Evolutionary conservation across 2,113 vertebrate genomes (phyloP), one percentile per base, ranked within the genome.

Genomic region (Megaceryle maxima): DNA sequence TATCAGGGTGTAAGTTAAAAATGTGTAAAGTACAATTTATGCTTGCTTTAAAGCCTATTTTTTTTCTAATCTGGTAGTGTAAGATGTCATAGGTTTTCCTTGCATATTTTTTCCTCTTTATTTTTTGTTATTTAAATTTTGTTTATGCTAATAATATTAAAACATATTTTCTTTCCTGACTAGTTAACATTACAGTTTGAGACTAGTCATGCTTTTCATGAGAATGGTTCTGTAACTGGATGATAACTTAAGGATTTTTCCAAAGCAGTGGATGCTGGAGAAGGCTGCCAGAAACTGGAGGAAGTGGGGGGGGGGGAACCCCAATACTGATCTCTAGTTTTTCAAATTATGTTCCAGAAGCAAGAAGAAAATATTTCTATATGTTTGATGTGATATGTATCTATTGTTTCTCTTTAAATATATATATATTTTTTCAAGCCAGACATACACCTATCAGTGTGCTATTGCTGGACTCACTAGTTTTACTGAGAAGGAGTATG

Each of bases 171-270:
- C 6, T 11, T 89, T 80, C 22, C 80, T n/a, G 19, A 68, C 22
- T 79, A 43, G 25, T 60, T 78, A 41, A 28, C 15, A 5, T 55
- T 59, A 33, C 15, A 37, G 8, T 55, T 22, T 63, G 41, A 63
- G 41, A 68, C 22, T 17, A 56, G 26, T 37, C 18, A 14, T 80
- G 14, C 19, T 70, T 57, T 94, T 64, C 67, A 96, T 95, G 90
- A 67, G 85, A 63, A 76, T 25, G 96, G 37, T 88, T 95, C 53
- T 85, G 55, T 84, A 93, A 95, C 59, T 13, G 72, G 81, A 60
- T 90, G 24, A 51, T 89, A 7, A 60, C 75, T 19, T 56, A 28
- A 3, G 11, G 83, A 33, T 88, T 55, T 90, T 87, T 89, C 39
- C 48, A 82, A 73, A 67, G 11, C 72, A 62, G 37, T 24, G 77